phyloP scores from a whole-genome alignment of 1,140 invertebrate species.

The Drosophila cardini region DNA sequence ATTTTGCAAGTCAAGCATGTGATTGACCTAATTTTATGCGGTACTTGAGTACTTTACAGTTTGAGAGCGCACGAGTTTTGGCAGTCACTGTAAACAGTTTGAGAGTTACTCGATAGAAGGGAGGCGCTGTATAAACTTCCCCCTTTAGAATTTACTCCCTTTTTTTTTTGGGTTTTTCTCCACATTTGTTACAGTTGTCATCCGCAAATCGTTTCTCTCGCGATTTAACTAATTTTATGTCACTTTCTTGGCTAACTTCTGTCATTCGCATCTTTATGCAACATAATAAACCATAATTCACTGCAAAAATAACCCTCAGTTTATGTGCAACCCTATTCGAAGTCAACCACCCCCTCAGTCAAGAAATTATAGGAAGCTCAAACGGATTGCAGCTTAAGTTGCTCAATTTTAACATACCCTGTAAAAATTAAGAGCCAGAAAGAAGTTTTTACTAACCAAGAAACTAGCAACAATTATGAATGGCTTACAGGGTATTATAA shows the following conservation, averaged over 20 bases:
- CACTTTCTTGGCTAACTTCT: constrained; percentile 64
- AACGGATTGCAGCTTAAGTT: not conserved
- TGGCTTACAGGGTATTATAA: constrained; percentile 50
- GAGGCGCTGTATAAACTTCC: not conserved
- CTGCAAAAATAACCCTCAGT: constrained; percentile 65
- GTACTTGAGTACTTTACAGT: constrained; percentile 20
- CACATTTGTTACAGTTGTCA: constrained; percentile 36
- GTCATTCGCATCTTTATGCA: constrained; percentile 62
- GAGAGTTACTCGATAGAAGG: not conserved
- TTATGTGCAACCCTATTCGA: constrained; percentile 46
- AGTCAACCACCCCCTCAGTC: constrained; percentile 39
- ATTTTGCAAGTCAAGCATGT: constrained; percentile 72
- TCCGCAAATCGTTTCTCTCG: constrained; percentile 41
- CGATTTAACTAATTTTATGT: constrained; percentile 64
- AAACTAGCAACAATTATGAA: no score
- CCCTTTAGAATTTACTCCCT: not conserved
- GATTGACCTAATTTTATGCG: constrained; percentile 64
- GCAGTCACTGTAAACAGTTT: constrained; percentile 7
- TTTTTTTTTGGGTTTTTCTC: constrained; percentile 30
- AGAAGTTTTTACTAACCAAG: no score
- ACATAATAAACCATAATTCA: constrained; percentile 75
- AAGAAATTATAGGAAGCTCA: constrained; percentile 1
- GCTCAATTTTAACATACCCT: constrained; percentile 21
- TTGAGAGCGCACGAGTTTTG: not conserved
- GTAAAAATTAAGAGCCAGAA: no score